Evolutionary conservation across 2,113 vertebrate species (phyloP), one percentile per base, ranked within the genome.

Genomic region (Crotophaga sulcirostris): DNA sequence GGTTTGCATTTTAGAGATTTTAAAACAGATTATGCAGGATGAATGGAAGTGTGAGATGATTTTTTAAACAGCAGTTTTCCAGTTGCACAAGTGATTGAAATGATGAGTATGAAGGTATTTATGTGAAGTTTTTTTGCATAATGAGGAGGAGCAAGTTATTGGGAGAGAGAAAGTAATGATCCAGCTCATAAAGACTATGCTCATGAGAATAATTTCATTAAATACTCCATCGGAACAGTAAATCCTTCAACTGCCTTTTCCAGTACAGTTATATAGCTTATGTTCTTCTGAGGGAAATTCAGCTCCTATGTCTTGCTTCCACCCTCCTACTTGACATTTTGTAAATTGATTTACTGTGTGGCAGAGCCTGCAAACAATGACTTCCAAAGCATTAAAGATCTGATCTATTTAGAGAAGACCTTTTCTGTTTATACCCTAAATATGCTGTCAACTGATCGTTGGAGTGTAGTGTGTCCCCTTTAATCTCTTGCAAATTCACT

Each of bases 301-400:
- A 34, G 16, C 72, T 93, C 83, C 72, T 62, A 42, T 52, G 81
- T 75, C 87, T 93, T 64, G 47, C 78, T 56, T 93, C 81, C 63
- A 95, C 86, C 76, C 79, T 92, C 70, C 45, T 38, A 7, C 44
- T 81, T 92, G 92, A 86, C 75, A 55, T 93, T 97, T 92, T 90
- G 59, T 93, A 42, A 88, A 86, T 90, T 38, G 84, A 49, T 90
- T 88, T 69, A 67, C 80, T 73, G 83, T 8, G 1, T 59, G 55
- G 79, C 75, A 84, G 36, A 88, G 63, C n/a, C 75, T 94, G 33
- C 67, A 84, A 73, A 80, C 79, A 62, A 45, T 73, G 17, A 25
- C 36, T 76, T 90, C 28, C 45, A 62, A 69, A 49, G 68, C 86
- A 77, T 64, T 80, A 31, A 45, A 88, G 55, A 70, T 20, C 33